Base-by-base conservation (phyloP, 2,888 invertebrate species). In the Rutpela maculata region DNA sequence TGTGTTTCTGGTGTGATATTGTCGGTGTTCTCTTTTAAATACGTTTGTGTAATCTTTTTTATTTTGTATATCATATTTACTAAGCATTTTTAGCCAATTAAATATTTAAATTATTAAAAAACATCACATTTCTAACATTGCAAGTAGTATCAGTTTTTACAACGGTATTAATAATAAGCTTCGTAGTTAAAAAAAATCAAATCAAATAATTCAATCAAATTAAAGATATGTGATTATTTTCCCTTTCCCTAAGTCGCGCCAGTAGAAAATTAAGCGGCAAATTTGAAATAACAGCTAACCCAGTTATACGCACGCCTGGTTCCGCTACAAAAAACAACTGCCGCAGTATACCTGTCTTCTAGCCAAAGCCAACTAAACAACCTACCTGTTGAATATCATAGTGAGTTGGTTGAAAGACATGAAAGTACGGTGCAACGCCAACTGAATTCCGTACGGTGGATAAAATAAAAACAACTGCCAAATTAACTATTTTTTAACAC, bases 301-400 rank as follows among this genome's bases (percentile, higher is more conserved):
- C 80, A 78, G 76, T 80, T 76, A 72, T 26, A 50, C 67, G 22
- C 35, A 12, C 12, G 31, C 43, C 68, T 43, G 62, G 78, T 78
- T 78, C 80, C 80, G 80, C 80, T 80, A 76, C 80, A 63, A 80
- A 80, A 80, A 78, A 74, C 73, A 71, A 72, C 62, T 67, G 71
- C 72, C 72, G 77, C 66, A n/a, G 70, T 76, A 74, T 80, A 80
- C 80, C 80, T 80, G 80, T 80, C 80, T 78, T 76, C 75, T 78
- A 78, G 59, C 70, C 60, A 70, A 70, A 78, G 78, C 73, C 73
- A 73, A 74, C 80, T 70, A 77, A 77, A 78, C 77, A 76, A 80
- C 80, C 80, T 78, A 80, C 80, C 80, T 80, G 80, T 80, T 80
- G 78, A 78, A 76, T 75, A 79, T 77, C 79, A 74, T 74, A 80